A percentile compares a stretch with the other conserved stretches of the same genome.
Evolutionary conservation across 2,113 vertebrate genomes (phyloP).

Genomic region (Coreoperca whiteheadi): DNA sequence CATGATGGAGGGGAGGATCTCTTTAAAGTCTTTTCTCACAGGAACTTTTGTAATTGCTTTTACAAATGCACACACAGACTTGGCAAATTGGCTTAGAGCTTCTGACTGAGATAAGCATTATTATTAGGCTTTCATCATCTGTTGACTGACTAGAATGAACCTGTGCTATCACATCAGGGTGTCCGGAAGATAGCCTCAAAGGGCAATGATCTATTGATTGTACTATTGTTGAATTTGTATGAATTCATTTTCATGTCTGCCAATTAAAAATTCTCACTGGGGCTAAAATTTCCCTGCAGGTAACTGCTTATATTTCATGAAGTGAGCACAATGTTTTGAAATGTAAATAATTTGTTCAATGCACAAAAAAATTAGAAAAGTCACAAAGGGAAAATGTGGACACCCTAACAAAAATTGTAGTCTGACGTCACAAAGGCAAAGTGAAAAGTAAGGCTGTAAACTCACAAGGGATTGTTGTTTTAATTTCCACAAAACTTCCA

Average conservation of each 20-base stretch:
- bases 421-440: background rate
- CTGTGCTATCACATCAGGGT: background rate
- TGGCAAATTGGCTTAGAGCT: conserved; percentile 50
- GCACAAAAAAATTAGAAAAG: background rate
- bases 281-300: background rate
- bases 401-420: background rate
- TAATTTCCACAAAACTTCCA: background rate
- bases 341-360: background rate
- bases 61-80: conserved; percentile 29
- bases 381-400: background rate
- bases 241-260: background rate
- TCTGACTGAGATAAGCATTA: conserved; percentile 59
- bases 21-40: conserved; percentile 63
- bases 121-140: conserved; percentile 57
- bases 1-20: conserved; percentile 28
- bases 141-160: background rate
- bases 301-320: background rate
- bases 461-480: background rate
- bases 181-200: conserved; percentile 1
- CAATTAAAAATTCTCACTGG: background rate
- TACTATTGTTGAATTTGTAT: background rate
- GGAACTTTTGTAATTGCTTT: conserved; percentile 27
- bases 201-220: background rate
- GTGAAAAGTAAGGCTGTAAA: background rate
- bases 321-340: background rate